Base-by-base conservation (phyloP, 2,888 invertebrate species). In the Caenorhabditis japonica region DNA sequence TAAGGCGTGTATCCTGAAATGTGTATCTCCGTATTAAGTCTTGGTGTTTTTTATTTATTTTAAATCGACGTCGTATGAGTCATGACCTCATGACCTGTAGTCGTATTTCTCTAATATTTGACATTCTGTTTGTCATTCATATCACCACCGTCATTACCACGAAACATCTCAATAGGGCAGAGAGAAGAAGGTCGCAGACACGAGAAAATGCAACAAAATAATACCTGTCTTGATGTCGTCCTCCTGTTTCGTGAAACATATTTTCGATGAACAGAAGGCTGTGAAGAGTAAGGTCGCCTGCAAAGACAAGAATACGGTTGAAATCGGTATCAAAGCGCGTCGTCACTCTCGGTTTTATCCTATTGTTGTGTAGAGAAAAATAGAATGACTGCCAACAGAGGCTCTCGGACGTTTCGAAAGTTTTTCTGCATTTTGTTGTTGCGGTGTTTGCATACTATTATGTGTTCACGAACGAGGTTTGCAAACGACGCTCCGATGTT, bases 211-310 rank as follows among this genome's bases (percentile, higher is more conserved):
- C 62, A 62, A 51, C 52, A 41, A 43, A 62, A 49, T 73, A 73
- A 49, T 73, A 73, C 73, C 73, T 66, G 73, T 85, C 76, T 82
- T 83, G 64, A 85, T 78, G 77, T 85, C 85, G 76, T 85, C 85
- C 70, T 84, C 79, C 75, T 85, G 85, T 58, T 76, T 68, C 27
- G 85, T 85, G 61, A 85, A 82, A 21, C 73, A 72, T 49, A 85
- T 83, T 75, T 83, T 85, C 30, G 78, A 64, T 47, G 84, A 85
- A 69, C 72, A 76, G 49, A 85, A 41, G 27, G 73, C 59, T 41
- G 84, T 83, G 72, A 85, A 76, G 25, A 81, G 49, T 51, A 85
- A 76, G 41, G 80, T 78, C 47, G 81, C 70, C 84, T 84, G 75
- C 46, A 83, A 79, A 66, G 36, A 49, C 17, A 8, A 38, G 27